These are phyloP conservation scores for Melanotaenia trifasciata DNA, from an alignment of 2,797 vertebrate genomes.

Conservation along the genomic window DNA sequence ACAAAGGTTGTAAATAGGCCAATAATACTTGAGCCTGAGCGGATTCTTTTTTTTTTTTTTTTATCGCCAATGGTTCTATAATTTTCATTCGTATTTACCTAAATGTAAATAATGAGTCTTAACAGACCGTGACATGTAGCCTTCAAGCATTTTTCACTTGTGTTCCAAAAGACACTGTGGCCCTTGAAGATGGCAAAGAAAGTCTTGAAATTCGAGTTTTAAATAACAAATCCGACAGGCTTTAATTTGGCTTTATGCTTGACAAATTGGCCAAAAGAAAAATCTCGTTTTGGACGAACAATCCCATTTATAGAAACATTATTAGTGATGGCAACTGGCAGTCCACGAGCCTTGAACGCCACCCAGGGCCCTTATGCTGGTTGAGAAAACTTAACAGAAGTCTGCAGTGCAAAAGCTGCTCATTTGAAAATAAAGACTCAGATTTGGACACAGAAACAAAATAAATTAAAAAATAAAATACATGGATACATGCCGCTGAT, in stretches of 20 bases:
- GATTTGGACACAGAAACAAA: not conserved
- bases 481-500: not conserved
- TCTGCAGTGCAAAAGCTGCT: constrained; percentile 23
- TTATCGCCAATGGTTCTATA: constrained; percentile 10
- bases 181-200: not conserved
- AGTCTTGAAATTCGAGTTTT: constrained; percentile 39
- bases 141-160: not conserved
- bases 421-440: constrained; percentile 21
- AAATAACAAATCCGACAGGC: constrained; percentile 45
- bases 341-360: constrained; percentile 46
- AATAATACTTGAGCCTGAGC: constrained; percentile 36
- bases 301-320: constrained; percentile 69
- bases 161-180: constrained; percentile 12
- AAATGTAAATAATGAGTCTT: constrained; percentile 30
- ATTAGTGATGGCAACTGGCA: constrained; percentile 62
- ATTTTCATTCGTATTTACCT: constrained; percentile 28
- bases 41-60: constrained; percentile 4
- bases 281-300: constrained; percentile 63
- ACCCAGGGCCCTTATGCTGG: constrained; percentile 59
- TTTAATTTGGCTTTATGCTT: constrained; percentile 29
- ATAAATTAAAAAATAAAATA: not conserved
- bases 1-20: constrained; percentile 70
- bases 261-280: constrained; percentile 62
- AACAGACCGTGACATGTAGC: constrained; percentile 1
- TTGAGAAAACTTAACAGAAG: constrained; percentile 49